Conservation (phyloP, 2,888 invertebrate genomes). For the Peribatodes rhomboidaria region DNA sequence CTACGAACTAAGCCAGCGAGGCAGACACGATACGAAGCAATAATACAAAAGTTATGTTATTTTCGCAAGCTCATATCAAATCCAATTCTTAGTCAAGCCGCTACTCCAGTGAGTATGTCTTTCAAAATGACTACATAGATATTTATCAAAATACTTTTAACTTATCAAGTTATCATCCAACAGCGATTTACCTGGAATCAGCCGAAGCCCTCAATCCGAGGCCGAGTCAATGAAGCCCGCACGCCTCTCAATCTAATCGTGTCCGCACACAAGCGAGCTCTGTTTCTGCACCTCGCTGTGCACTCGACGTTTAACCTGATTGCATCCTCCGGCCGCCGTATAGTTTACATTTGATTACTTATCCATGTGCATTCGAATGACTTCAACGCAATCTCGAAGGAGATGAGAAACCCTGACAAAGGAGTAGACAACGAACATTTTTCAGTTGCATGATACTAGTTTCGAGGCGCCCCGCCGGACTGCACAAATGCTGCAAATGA, state of each 20-base stretch:
- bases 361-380: conserved; percentile 58
- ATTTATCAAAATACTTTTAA: no score
- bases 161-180: no score
- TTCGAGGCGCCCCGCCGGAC: no score
- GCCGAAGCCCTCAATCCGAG: not conserved
- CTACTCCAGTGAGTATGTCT: no score
- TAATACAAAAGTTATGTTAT: no score
- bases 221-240: not conserved
- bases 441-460: not conserved
- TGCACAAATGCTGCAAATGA: no score
- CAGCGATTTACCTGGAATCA: not conserved
- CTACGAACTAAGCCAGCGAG: no score
- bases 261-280: not conserved
- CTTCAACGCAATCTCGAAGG: conserved; percentile 46
- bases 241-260: not conserved
- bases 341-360: conserved; percentile 47
- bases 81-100: no score
- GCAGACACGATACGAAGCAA: no score
- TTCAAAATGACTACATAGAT: no score
- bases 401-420: conserved; percentile 26
- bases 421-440: conserved; percentile 11
- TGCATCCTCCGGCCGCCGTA: conserved; percentile 28
- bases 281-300: conserved; percentile 5
- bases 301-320: conserved; percentile 22
- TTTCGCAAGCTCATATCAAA: no score